Percentiles rank a stretch among this genome's conserved stretches.
These are phyloP conservation scores for Anthopleura xanthogrammica DNA, from an alignment of 92 coral and sea anemone genomes.

Conservation along the genomic window DNA sequence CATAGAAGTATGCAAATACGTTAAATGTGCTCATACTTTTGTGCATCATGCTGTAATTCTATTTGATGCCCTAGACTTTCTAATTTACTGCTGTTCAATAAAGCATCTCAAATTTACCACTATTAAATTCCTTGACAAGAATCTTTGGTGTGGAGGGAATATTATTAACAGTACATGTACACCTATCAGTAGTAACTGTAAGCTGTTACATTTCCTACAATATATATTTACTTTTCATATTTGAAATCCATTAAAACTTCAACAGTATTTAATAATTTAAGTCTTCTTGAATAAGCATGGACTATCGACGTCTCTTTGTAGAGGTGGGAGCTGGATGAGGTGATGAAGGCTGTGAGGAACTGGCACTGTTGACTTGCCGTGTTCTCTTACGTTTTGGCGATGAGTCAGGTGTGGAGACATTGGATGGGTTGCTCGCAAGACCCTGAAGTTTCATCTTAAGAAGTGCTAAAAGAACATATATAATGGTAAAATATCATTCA, in stretches of 20 bases:
- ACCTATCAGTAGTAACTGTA: background rate
- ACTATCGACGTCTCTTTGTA: slow-evolving; percentile 93
- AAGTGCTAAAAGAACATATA: slow-evolving; percentile 58
- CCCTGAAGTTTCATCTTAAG: slow-evolving; percentile 88
- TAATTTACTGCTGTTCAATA: too few relatives aligned
- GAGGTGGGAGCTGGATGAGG: slow-evolving; percentile 90
- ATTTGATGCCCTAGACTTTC: too few relatives aligned
- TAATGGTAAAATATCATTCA: background rate
- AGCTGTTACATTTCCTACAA: background rate
- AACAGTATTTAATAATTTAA: slow-evolving; percentile 31
- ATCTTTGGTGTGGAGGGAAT: background rate
- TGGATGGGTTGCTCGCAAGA: slow-evolving; percentile 71
- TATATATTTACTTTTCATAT: background rate
- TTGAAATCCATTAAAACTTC: slow-evolving; percentile 21
- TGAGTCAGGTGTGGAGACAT: slow-evolving; percentile 94
- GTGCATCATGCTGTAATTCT: too few relatives aligned
- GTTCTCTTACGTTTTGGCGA: slow-evolving; percentile 98
- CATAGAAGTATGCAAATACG: too few relatives aligned
- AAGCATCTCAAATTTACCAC: too few relatives aligned
- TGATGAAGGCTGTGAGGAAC: slow-evolving; percentile 97
- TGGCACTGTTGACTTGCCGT: slow-evolving; percentile 91
- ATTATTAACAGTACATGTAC: background rate
- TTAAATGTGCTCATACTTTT: too few relatives aligned
- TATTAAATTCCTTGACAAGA: too few relatives aligned
- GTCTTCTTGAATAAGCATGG: background rate